phyloP scores from a whole-genome alignment of 2,113 vertebrate species.

The Clupea harengus region DNA sequence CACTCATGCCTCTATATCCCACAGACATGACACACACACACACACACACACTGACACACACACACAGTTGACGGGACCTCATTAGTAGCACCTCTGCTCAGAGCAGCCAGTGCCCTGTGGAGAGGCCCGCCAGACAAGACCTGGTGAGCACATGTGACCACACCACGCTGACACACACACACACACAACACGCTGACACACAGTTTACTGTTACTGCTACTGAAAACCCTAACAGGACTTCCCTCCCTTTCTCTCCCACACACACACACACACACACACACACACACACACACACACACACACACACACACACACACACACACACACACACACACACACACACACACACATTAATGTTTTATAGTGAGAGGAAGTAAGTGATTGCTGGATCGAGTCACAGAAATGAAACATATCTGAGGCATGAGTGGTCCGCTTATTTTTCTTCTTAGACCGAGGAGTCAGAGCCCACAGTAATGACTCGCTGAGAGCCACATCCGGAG shows the following conservation, averaged over 20 bases:
- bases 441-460: background rate
- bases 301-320: background rate
- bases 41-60: conserved; percentile 16
- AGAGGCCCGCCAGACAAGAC: background rate
- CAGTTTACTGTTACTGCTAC: background rate
- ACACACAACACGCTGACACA: background rate
- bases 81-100: background rate
- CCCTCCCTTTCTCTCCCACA: background rate
- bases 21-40: background rate
- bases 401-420: background rate
- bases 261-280: background rate
- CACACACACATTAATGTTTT: background rate
- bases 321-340: background rate
- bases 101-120: background rate
- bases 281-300: background rate
- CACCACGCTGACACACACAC: background rate
- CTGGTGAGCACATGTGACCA: background rate
- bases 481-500: background rate
- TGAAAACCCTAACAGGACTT: background rate
- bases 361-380: background rate
- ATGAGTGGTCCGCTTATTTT: background rate
- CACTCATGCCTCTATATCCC: too few species aligned
- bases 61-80: background rate
- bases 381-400: background rate
- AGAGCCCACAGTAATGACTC: background rate